phyloP scores from a whole-genome alignment of 2,113 vertebrate genomes.

The Scolopax mira region DNA sequence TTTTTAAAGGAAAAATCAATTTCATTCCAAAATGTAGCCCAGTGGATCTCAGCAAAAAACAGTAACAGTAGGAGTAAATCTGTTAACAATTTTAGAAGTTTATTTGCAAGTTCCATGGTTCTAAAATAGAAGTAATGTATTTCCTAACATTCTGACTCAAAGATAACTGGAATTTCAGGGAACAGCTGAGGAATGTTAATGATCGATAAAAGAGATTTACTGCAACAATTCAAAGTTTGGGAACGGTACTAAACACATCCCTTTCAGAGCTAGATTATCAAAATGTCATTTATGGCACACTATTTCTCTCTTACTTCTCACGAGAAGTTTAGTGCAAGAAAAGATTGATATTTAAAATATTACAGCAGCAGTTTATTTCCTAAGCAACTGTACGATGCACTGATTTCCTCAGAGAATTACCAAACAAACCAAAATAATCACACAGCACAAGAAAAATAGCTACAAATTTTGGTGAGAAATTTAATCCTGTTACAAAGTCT shows the following conservation, averaged over 20 bases:
- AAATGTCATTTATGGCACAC: background rate
- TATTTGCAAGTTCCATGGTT: background rate
- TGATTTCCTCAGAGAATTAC: background rate
- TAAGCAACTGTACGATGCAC: background rate
- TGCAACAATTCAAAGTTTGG: slow-evolving; percentile 22
- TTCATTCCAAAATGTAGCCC: background rate
- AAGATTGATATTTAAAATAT: background rate
- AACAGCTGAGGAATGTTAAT: slow-evolving; percentile 51
- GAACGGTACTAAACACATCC: background rate
- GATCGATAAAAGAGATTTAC: slow-evolving; percentile 44
- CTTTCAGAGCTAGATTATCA: background rate
- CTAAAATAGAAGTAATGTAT: background rate
- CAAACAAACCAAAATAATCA: background rate
- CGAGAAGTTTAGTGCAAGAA: background rate
- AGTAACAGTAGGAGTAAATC: background rate
- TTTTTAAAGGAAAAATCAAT: background rate
- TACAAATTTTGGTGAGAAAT: background rate
- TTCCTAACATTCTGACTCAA: background rate
- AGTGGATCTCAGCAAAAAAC: background rate
- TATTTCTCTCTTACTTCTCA: background rate
- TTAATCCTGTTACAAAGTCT: background rate
- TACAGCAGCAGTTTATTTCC: background rate
- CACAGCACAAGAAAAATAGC: background rate
- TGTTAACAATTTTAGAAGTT: background rate
- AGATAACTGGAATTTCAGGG: slow-evolving; percentile 53